A percentile compares a stretch with the other conserved stretches of the same genome.
These are phyloP conservation scores for Xylocampa areola DNA, from an alignment of 2,888 invertebrate species.

Conservation along the genomic window DNA sequence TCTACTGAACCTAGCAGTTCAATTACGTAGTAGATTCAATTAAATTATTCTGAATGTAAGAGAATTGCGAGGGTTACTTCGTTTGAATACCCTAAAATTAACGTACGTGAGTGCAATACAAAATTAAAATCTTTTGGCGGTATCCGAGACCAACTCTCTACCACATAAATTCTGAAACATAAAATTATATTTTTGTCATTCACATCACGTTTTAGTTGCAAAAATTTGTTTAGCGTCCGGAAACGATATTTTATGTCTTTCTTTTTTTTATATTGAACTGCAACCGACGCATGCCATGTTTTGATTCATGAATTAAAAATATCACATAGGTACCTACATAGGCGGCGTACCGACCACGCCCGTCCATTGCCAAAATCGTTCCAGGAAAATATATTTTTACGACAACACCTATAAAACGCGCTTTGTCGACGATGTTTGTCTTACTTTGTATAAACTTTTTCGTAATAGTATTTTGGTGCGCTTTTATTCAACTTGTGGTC, in stretches of 20 bases:
- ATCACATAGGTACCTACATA: conserved; percentile 67
- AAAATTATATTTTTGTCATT: conserved; percentile 56
- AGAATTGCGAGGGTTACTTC: conserved; percentile 11
- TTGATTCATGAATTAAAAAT: conserved; percentile 84
- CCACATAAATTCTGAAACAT: conserved; percentile 16
- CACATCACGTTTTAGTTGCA: conserved; percentile 70
- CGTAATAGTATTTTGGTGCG: conserved; percentile 12
- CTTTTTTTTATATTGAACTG: conserved; percentile 59
- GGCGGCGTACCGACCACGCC: conserved; percentile 41
- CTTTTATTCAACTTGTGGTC: too few species aligned
- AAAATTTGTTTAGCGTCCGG: conserved; percentile 78
- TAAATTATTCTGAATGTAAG: conserved; percentile 1
- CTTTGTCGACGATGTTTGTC: conserved; percentile 43
- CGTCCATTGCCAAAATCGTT: conserved; percentile 67
- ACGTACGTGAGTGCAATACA: conserved; percentile 34
- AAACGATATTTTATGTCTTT: conserved; percentile 68
- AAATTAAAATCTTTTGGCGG: conserved; percentile 18
- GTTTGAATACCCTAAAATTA: conserved; percentile 14
- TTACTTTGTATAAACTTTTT: conserved; percentile 26
- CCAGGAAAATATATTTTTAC: conserved; percentile 63
- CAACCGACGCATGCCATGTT: conserved; percentile 66
- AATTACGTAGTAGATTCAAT: conserved; percentile 8
- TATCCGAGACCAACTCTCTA: conserved; percentile 3
- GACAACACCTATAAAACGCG: conserved; percentile 57
- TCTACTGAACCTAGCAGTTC: neutral